Conservation (phyloP, 1,140 invertebrate species). For the Cepaea nemoralis region DNA sequence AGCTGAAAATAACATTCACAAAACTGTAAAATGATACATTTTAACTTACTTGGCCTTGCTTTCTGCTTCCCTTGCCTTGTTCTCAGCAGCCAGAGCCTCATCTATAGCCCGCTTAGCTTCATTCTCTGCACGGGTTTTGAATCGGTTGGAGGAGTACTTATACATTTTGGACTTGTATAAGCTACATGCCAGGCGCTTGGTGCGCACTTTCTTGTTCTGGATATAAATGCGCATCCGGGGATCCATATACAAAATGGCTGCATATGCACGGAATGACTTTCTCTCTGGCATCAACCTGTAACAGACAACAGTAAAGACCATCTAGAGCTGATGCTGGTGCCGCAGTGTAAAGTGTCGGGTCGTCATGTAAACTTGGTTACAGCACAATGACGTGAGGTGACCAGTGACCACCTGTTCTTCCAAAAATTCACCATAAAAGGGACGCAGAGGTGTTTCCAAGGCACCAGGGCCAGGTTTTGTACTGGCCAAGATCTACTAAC, state of each 20-base stretch:
- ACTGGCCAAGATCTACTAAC: too few relatives aligned
- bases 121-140: slow-evolving; percentile 70
- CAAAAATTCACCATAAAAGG: too few relatives aligned
- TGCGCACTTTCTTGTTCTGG: slow-evolving; percentile 72
- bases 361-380: too few relatives aligned
- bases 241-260: slow-evolving; percentile 71
- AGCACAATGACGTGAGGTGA: too few relatives aligned
- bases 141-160: slow-evolving; percentile 70
- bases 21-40: background rate
- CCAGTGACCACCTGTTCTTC: too few relatives aligned
- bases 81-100: slow-evolving; percentile 64
- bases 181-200: slow-evolving; percentile 65
- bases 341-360: too few relatives aligned
- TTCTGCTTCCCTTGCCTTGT: slow-evolving; percentile 69
- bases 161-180: slow-evolving; percentile 70
- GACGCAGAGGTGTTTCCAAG: too few relatives aligned
- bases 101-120: slow-evolving; percentile 67
- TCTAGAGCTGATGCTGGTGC: too few relatives aligned
- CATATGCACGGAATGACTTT: slow-evolving; percentile 71
- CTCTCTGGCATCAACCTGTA: slow-evolving; percentile 69
- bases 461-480: too few relatives aligned
- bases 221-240: slow-evolving; percentile 73
- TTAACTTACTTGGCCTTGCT: slow-evolving; percentile 69
- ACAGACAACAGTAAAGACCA: too few relatives aligned
- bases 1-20: too few relatives aligned